Conservation (phyloP, 2,888 invertebrate species). For the Lasioglossum zephyrum region DNA sequence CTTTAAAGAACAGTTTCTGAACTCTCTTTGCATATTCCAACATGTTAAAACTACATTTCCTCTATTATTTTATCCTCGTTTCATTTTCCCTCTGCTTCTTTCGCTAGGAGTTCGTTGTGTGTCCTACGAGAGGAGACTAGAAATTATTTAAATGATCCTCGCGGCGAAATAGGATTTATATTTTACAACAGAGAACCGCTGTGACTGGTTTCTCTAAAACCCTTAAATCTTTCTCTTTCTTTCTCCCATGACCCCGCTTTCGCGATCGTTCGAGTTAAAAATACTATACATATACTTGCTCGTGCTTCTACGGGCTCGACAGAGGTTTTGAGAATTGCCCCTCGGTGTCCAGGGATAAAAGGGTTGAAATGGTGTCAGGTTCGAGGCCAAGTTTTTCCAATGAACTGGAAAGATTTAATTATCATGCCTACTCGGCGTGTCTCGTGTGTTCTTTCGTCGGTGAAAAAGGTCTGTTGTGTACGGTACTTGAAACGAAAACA, state of each 20-base stretch:
- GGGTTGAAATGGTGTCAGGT: constrained; percentile 37
- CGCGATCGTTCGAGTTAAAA: constrained; percentile 73
- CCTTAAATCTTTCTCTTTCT: constrained; percentile 67
- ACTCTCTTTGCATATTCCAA: not conserved
- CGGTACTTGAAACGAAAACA: not conserved
- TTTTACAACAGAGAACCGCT: constrained; percentile 53
- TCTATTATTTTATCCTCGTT: not conserved
- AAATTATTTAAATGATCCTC: constrained; percentile 7
- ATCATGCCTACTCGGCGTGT: constrained; percentile 6
- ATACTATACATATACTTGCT: constrained; percentile 68
- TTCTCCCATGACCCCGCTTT: constrained; percentile 43
- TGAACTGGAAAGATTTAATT: constrained; percentile 35
- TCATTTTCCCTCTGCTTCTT: not conserved
- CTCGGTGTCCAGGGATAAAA: constrained; percentile 27
- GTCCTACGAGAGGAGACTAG: not conserved
- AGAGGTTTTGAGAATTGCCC: constrained; percentile 65
- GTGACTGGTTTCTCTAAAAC: constrained; percentile 49
- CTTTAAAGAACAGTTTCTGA: not conserved
- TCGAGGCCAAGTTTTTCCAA: constrained; percentile 27
- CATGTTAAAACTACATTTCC: not conserved
- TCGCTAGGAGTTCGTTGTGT: not conserved
- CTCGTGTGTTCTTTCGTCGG: constrained; percentile 3
- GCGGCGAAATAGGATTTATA: not conserved
- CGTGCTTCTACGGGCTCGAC: constrained; percentile 54
- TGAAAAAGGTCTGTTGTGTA: not conserved